phyloP scores from a whole-genome alignment of 2,113 vertebrate species.

The Poecilia latipinna region DNA sequence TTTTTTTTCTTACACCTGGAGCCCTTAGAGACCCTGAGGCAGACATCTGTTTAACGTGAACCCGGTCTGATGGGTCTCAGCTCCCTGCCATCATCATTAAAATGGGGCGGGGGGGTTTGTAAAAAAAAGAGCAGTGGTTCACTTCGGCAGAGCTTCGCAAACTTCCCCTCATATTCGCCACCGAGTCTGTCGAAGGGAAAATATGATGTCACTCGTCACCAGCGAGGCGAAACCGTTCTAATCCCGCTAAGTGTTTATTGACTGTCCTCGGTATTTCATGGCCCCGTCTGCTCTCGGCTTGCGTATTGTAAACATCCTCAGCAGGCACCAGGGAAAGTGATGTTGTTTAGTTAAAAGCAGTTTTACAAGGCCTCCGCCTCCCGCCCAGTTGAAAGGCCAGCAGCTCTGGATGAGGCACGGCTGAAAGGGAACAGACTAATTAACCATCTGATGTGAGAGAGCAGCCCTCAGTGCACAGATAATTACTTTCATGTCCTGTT shows the following conservation, averaged over 20 bases:
- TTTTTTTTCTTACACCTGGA: no score
- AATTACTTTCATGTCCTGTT: conserved; percentile 69
- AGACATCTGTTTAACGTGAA: background rate
- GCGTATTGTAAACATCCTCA: conserved; percentile 59
- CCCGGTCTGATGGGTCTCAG: background rate
- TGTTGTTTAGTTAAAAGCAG: conserved; percentile 65
- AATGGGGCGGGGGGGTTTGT: background rate
- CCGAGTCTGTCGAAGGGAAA: background rate
- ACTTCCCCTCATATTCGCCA: background rate
- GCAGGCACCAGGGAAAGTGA: conserved; percentile 62
- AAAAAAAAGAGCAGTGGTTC: background rate
- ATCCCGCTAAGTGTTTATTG: conserved; percentile 57
- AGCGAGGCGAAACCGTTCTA: conserved; percentile 34
- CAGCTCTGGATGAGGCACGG: conserved; percentile 44
- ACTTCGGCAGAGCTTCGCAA: no score
- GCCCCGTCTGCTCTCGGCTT: conserved; percentile 23
- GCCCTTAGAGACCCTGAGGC: background rate
- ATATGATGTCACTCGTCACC: conserved; percentile 12
- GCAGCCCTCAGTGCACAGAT: conserved; percentile 34
- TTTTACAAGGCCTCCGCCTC: conserved; percentile 69
- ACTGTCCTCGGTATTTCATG: conserved; percentile 32
- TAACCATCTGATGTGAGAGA: conserved; percentile 60
- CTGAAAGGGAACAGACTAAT: conserved; percentile 66
- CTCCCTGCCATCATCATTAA: background rate
- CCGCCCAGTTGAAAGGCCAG: conserved; percentile 54